A percentile compares a stretch with the other conserved stretches of the same genome.
phyloP scores from a whole-genome alignment of 2,797 vertebrate genomes.

The Clarias fuscus region DNA sequence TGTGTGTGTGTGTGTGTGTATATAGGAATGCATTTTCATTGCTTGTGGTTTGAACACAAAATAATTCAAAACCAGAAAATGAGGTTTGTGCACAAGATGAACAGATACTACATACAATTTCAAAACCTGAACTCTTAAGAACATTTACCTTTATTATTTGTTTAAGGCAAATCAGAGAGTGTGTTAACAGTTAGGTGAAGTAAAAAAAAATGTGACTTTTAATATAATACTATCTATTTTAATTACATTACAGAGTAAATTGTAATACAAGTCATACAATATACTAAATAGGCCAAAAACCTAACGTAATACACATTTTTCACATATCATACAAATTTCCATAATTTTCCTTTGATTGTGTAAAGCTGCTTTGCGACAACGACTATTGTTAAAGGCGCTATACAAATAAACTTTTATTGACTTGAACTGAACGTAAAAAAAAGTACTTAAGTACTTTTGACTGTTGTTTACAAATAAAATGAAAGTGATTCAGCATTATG shows the following conservation, averaged over 20 bases:
- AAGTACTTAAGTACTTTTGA: neutral
- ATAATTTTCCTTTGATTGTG: too few species aligned
- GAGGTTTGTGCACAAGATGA: neutral
- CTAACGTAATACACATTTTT: neutral
- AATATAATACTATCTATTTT: neutral
- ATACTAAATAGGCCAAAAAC: neutral
- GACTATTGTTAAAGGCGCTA: too few species aligned
- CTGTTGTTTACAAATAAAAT: neutral
- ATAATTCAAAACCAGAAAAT: constrained; percentile 6
- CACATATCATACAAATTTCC: too few species aligned
- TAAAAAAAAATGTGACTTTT: neutral
- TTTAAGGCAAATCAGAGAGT: neutral
- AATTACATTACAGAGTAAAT: neutral
- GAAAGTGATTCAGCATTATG: neutral
- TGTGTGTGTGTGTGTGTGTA: too few species aligned
- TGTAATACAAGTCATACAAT: constrained; percentile 9
- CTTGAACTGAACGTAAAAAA: too few species aligned
- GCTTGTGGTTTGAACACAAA: neutral
- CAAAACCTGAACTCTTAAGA: neutral
- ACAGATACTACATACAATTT: neutral
- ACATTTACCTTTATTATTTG: too few species aligned
- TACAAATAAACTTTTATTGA: too few species aligned
- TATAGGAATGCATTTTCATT: neutral
- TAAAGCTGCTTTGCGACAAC: too few species aligned
- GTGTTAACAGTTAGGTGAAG: neutral